Evolutionary conservation across 1,140 invertebrate genomes (phyloP).

Genomic region (Propsilocerus akamusi): DNA sequence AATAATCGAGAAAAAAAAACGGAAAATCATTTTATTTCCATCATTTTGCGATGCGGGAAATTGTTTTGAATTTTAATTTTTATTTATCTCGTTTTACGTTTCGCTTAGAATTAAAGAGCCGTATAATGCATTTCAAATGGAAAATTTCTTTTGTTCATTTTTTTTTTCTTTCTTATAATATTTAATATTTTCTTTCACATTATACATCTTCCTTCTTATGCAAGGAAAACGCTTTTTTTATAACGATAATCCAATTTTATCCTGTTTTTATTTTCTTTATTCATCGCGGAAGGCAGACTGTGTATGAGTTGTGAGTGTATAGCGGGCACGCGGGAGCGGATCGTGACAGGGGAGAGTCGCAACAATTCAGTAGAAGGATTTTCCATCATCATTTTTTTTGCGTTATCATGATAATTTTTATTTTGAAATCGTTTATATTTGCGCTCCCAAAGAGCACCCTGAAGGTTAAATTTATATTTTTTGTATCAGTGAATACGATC

Average conservation of each 20-base stretch:
- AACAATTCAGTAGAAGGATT: background rate
- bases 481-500: constrained; percentile 3
- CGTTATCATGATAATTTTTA: constrained; percentile 3
- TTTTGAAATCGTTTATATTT: background rate
- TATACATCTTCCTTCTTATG: background rate
- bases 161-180: background rate
- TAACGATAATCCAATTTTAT: constrained; percentile 4
- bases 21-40: background rate
- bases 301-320: background rate
- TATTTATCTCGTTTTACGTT: background rate
- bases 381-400: constrained; percentile 3
- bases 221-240: constrained; percentile 1
- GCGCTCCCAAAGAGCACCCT: background rate
- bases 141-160: too few relatives aligned
- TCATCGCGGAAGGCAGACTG: background rate
- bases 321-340: background rate
- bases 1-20: background rate
- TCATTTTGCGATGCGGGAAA: too few relatives aligned
- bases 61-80: constrained; percentile 2
- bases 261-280: constrained; percentile 4
- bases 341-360: background rate
- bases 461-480: background rate
- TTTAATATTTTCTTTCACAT: background rate
- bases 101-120: constrained; percentile 2
- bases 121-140: constrained; percentile 4